Base-by-base conservation (phyloP, 2,888 invertebrate genomes). In the Urechis unicinctus region DNA sequence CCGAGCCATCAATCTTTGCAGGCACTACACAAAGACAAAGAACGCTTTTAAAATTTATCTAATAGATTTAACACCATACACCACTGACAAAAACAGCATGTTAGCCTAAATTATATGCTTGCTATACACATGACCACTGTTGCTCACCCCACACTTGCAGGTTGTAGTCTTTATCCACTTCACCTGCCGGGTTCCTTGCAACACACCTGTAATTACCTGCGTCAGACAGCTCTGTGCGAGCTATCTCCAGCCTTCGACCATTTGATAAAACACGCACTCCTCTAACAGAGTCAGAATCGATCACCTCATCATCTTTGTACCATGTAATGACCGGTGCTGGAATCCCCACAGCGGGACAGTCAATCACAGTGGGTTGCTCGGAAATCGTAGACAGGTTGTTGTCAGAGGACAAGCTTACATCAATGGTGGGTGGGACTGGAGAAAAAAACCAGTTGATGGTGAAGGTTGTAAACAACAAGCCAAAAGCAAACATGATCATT, bases 251-350 rank as follows among this genome's bases (percentile, higher is more conserved):
- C 21, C 56, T 41, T 9, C 59, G 55, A 5, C 58, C 59, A 22
- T 48, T 28, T 2, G 57, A 56, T 21, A 58, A 26, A 24, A 62
- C 42, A 22, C 60, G 29, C n/a, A 60, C 25, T 1, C 45, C 55
- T 13, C 24, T 25, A 5, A 49, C 41, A n/a, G 53, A n/a, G 4
- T 44, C 50, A 5, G 44, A 22, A 13, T 25, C 25, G 5, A 56
- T 25, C 42, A 52, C 52, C 22, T 46, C 21, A 9, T 56, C 61
- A 30, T 61, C 63, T 41, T 63, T 62, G 53, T 36, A 70, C 80
- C 80, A 80, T 1, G 66, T 65, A 48, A 81, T 72, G 9, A 58
- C 59, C 17, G 81, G 80, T 26, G 65, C 66, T 1, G 81, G 80
- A 13, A 69, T 64, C 36, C 79, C 80, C n/a, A 68, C 65, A 2